These are phyloP conservation scores for Catharus minimus DNA, from an alignment of 2,113 vertebrate species.

Conservation along the genomic window DNA sequence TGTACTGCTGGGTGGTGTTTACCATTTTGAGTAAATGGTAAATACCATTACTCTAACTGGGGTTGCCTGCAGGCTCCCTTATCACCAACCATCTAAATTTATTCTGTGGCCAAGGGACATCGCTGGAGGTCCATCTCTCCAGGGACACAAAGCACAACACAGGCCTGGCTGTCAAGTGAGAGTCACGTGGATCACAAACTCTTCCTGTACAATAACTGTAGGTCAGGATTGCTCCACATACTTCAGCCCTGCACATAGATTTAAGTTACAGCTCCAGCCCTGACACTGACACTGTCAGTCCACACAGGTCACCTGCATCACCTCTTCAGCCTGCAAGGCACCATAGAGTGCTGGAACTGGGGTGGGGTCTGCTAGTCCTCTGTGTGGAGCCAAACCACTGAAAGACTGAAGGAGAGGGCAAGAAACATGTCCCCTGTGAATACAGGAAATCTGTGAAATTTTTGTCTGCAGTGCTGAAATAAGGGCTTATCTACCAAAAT, in stretches of 20 bases:
- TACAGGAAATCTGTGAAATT: neutral
- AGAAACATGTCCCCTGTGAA: neutral
- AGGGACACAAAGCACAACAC: neutral
- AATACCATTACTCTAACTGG: too few relatives aligned
- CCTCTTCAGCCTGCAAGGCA: neutral
- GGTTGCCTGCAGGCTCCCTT: neutral
- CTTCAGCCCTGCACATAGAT: neutral
- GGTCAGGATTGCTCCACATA: neutral
- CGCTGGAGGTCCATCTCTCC: neutral
- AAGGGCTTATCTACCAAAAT: neutral
- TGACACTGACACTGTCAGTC: neutral
- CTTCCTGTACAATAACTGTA: accelerated
- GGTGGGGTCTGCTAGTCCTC: neutral
- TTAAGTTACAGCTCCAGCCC: neutral
- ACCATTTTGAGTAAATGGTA: neutral
- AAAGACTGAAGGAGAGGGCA: neutral
- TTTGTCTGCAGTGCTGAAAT: neutral
- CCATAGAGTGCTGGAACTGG: neutral
- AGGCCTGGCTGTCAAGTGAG: neutral
- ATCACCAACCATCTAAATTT: neutral
- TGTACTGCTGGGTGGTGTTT: neutral
- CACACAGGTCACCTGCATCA: neutral
- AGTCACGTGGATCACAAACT: accelerated
- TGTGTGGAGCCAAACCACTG: neutral
- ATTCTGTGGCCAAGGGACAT: neutral